Evolutionary conservation across 2,888 invertebrate species (phyloP).

Genomic region (Conus canariensis): DNA sequence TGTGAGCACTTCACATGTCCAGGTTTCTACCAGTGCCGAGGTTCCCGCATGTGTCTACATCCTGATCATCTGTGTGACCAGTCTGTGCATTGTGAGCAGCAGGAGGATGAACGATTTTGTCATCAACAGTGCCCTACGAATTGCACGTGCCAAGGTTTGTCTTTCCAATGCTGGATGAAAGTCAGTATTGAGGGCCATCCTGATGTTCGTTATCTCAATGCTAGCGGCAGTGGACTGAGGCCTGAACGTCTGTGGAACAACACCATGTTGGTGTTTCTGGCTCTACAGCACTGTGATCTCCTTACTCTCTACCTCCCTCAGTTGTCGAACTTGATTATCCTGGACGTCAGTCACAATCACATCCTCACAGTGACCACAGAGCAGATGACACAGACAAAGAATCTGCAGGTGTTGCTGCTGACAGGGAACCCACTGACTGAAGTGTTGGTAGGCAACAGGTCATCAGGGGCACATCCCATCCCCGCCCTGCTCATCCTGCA

Average conservation of each 20-base stretch:
- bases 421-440: neutral
- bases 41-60: neutral
- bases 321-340: neutral
- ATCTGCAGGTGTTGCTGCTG: neutral
- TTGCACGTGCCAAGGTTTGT: neutral
- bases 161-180: neutral
- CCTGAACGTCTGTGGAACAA: neutral
- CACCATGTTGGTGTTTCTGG: neutral
- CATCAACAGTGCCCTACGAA: neutral
- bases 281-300: neutral
- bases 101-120: neutral
- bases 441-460: neutral
- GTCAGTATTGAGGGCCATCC: neutral
- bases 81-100: neutral
- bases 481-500: neutral
- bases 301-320: neutral
- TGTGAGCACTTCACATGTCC: neutral
- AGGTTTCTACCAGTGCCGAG: neutral
- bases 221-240: neutral
- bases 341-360: conserved; percentile 11
- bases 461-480: too few relatives aligned
- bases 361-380: neutral
- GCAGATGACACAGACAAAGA: neutral
- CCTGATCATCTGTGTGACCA: neutral
- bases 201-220: neutral